These are phyloP conservation scores for Enteromius unitaeniatus DNA, from an alignment of 2,797 vertebrate genomes.

Conservation along the genomic window DNA sequence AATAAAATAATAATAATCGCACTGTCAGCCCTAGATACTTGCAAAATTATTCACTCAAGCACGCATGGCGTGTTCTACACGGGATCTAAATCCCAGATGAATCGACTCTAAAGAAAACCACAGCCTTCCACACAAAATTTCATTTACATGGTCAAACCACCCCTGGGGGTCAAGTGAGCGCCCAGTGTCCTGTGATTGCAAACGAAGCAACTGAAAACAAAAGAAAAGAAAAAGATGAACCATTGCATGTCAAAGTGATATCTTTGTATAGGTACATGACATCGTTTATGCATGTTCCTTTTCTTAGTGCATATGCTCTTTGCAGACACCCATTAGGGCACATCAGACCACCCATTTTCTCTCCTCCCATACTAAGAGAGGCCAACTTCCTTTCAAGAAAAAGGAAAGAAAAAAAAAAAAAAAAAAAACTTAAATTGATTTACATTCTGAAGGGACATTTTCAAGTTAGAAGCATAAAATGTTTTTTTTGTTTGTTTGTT, in stretches of 20 bases:
- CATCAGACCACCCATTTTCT: constrained; percentile 67
- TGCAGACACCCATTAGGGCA: constrained; percentile 76
- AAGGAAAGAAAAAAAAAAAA: constrained; percentile 47
- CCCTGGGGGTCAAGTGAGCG: constrained; percentile 64
- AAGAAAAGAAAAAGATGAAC: constrained; percentile 69
- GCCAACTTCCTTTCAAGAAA: constrained; percentile 48
- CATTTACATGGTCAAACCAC: constrained; percentile 49
- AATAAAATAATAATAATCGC: constrained; percentile 24
- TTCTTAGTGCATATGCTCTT: constrained; percentile 84
- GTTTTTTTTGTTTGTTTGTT: constrained; percentile 31
- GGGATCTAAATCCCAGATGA: constrained; percentile 50
- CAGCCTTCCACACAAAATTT: constrained; percentile 56
- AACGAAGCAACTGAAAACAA: constrained; percentile 67
- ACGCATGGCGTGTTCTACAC: constrained; percentile 61
- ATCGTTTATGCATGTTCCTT: constrained; percentile 77
- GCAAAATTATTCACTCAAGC: constrained; percentile 75
- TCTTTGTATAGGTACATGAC: constrained; percentile 83
- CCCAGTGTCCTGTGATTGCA: constrained; percentile 60
- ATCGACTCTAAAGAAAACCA: constrained; percentile 54
- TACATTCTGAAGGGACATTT: constrained; percentile 72
- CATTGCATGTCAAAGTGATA: constrained; percentile 81
- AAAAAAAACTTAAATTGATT: constrained; percentile 66
- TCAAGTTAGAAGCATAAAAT: constrained; percentile 67
- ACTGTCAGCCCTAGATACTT: constrained; percentile 72
- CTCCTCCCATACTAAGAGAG: constrained; percentile 67